Evolutionary conservation across 2,888 invertebrate genomes (phyloP).

Genomic region (Tachina fera): DNA sequence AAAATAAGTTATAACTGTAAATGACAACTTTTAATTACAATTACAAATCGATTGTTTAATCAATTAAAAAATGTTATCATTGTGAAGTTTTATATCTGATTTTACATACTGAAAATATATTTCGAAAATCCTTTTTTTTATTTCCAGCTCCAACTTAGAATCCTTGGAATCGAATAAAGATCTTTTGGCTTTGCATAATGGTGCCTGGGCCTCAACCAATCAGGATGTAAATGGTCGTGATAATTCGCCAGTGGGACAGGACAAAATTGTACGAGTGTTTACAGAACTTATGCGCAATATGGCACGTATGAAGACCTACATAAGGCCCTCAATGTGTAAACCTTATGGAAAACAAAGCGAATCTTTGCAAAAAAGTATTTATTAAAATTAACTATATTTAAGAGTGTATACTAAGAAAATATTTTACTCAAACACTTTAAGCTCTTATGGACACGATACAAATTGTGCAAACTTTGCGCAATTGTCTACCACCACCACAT

Average conservation of each 20-base stretch:
- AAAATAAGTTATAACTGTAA: no score
- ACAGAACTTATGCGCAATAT: conserved; percentile 94
- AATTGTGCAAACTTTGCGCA: conserved; percentile 92
- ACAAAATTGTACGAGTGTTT: conserved; percentile 93
- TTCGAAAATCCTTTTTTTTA: not conserved
- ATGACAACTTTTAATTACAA: no score
- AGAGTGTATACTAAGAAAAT: not conserved
- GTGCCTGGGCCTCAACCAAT: conserved; percentile 85
- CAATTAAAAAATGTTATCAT: not conserved
- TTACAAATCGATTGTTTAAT: not conserved
- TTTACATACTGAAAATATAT: not conserved
- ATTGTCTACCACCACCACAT: conserved; percentile 93
- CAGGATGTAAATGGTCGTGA: conserved; percentile 77
- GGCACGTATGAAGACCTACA: conserved; percentile 94
- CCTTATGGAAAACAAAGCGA: conserved; percentile 95
- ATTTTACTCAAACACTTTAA: conserved; percentile 76
- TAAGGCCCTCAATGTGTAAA: conserved; percentile 94
- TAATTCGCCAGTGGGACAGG: conserved; percentile 87
- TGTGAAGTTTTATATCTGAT: not conserved
- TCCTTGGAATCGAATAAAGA: conserved; percentile 85
- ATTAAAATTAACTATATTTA: not conserved
- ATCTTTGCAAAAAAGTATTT: conserved; percentile 92
- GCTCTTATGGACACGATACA: conserved; percentile 94
- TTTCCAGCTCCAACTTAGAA: conserved; percentile 80
- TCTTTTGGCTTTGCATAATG: conserved; percentile 87